These are phyloP conservation scores for Andrena marginata DNA, from an alignment of 2,888 invertebrate genomes.

Conservation along the genomic window DNA sequence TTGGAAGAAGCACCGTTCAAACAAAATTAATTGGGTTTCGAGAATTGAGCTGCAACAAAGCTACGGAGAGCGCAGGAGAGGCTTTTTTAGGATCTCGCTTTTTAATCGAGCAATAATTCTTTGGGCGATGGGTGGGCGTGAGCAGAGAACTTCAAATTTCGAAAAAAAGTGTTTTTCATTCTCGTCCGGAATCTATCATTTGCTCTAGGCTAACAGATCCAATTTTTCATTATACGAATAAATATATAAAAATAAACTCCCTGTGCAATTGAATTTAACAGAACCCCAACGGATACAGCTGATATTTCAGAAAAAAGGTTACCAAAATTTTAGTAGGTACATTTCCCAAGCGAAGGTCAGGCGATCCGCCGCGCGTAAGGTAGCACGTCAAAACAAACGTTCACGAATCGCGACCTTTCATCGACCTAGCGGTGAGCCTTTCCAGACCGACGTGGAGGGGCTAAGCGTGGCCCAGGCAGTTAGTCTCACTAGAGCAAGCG, in stretches of 20 bases:
- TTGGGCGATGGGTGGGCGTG: background rate
- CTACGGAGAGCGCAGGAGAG: conserved; percentile 14
- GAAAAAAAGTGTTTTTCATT: background rate
- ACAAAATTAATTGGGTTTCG: conserved; percentile 69
- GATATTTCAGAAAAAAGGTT: too few species aligned
- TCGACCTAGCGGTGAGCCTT: too few species aligned
- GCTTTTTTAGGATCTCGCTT: conserved; percentile 2
- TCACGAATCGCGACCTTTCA: too few species aligned
- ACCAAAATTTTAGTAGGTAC: too few species aligned
- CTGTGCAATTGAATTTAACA: background rate
- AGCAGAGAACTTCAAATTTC: background rate
- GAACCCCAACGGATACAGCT: background rate
- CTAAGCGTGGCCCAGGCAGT: too few species aligned
- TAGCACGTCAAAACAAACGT: too few species aligned
- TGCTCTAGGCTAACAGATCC: background rate
- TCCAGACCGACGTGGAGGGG: too few species aligned
- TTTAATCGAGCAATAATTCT: conserved; percentile 33
- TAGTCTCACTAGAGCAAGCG: too few species aligned
- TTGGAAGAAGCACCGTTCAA: conserved; percentile 69
- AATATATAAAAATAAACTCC: conserved; percentile 11
- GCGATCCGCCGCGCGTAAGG: too few species aligned
- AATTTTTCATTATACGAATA: background rate
- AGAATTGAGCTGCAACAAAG: conserved; percentile 62
- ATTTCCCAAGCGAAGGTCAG: too few species aligned
- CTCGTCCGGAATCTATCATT: conserved; percentile 1